A percentile compares a stretch with the other conserved stretches of the same genome.
phyloP scores from a whole-genome alignment of 2,888 invertebrate genomes.

The Biston stratarius region DNA sequence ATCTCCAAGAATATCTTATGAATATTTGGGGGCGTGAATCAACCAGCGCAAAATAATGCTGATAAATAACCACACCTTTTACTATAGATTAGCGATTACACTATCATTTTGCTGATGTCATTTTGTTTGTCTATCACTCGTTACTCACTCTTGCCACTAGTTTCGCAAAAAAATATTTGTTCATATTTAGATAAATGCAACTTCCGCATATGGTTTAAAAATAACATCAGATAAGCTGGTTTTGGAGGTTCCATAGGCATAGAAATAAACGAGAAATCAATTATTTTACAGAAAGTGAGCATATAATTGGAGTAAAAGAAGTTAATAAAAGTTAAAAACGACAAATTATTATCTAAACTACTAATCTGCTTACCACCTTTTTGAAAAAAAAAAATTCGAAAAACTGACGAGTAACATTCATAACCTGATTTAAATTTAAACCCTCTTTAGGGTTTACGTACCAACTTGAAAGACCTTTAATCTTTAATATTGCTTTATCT shows the following conservation, averaged over 20 bases:
- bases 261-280: background rate
- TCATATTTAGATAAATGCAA: background rate
- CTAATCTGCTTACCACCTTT: too few relatives aligned
- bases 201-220: background rate
- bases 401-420: too few relatives aligned
- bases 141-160: background rate
- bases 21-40: constrained; percentile 4
- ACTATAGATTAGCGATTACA: constrained; percentile 1
- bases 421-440: too few relatives aligned
- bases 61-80: constrained; percentile 14
- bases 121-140: constrained; percentile 13
- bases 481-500: too few relatives aligned
- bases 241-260: background rate
- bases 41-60: background rate
- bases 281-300: background rate
- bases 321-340: background rate
- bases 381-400: too few relatives aligned
- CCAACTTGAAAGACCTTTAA: too few relatives aligned
- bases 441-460: too few relatives aligned
- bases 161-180: constrained; percentile 7
- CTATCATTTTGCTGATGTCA: constrained; percentile 8
- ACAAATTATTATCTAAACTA: too few relatives aligned
- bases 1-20: background rate
- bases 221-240: background rate
- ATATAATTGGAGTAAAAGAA: background rate